Conservation (phyloP, 2,888 invertebrate genomes). For the Euplagia quadripunctaria region DNA sequence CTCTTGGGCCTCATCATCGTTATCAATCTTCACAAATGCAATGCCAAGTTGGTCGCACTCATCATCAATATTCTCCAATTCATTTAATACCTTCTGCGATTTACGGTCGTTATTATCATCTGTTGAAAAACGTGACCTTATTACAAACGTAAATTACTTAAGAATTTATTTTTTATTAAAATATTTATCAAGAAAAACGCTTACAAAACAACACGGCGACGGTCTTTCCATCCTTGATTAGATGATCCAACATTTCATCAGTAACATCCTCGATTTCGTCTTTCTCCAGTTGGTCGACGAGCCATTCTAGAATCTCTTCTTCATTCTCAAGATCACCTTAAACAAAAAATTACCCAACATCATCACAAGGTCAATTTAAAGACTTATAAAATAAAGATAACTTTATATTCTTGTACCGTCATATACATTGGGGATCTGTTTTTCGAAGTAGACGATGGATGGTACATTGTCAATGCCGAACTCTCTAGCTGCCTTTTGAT, state of each 20-base stretch:
- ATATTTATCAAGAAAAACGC: constrained; percentile 58
- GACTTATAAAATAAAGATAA: background rate
- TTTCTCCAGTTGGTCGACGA: constrained; percentile 94
- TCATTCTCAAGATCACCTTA: constrained; percentile 94
- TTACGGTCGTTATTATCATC: constrained; percentile 96
- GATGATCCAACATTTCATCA: constrained; percentile 96
- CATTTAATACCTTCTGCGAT: constrained; percentile 94
- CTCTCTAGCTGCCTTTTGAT: constrained; percentile 93
- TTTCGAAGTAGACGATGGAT: constrained; percentile 97
- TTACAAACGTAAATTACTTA: constrained; percentile 7
- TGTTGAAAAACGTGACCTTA: constrained; percentile 65
- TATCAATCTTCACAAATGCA: constrained; percentile 97
- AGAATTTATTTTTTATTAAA: background rate
- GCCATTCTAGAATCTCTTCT: constrained; percentile 95
- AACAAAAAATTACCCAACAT: constrained; percentile 14
- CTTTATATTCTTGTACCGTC: constrained; percentile 87
- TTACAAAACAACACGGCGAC: constrained; percentile 97
- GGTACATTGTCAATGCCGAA: constrained; percentile 95
- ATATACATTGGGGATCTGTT: constrained; percentile 96
- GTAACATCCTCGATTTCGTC: constrained; percentile 98
- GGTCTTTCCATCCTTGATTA: constrained; percentile 95
- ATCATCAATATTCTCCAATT: constrained; percentile 97
- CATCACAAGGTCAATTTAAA: background rate
- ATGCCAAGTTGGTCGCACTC: constrained; percentile 96
- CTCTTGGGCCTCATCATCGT: constrained; percentile 95